phyloP scores from a whole-genome alignment of 2,888 invertebrate species.

The Mantis religiosa region DNA sequence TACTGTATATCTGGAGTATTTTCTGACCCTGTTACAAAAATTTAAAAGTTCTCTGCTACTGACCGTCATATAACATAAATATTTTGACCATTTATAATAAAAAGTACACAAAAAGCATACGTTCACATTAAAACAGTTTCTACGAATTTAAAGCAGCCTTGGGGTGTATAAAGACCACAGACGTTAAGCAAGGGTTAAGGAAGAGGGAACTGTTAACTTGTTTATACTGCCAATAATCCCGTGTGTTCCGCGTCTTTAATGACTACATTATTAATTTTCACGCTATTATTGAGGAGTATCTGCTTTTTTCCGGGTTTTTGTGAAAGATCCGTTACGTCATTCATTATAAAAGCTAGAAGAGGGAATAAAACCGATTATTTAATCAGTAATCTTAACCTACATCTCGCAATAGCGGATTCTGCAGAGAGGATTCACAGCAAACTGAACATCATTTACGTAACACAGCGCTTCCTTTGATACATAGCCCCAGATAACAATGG shows the following conservation, averaged over 20 bases:
- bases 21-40: no score
- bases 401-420: background rate
- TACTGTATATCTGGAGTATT: no score
- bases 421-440: background rate
- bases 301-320: background rate
- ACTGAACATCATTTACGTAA: background rate
- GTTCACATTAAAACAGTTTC: no score
- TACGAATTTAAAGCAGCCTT: no score
- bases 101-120: no score
- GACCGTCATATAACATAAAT: no score
- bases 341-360: background rate
- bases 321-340: background rate
- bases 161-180: no score
- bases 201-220: no score
- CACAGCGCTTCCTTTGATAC: background rate
- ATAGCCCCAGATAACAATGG: background rate
- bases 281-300: background rate
- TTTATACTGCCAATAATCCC: background rate
- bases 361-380: background rate
- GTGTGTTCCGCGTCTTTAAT: background rate
- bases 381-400: constrained; percentile 1
- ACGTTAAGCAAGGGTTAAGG: no score
- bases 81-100: no score
- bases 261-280: background rate
- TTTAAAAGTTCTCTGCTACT: no score